phyloP scores from a whole-genome alignment of 37 sponge, comb jelly and placozoan species.

The Axinella damicornis region DNA sequence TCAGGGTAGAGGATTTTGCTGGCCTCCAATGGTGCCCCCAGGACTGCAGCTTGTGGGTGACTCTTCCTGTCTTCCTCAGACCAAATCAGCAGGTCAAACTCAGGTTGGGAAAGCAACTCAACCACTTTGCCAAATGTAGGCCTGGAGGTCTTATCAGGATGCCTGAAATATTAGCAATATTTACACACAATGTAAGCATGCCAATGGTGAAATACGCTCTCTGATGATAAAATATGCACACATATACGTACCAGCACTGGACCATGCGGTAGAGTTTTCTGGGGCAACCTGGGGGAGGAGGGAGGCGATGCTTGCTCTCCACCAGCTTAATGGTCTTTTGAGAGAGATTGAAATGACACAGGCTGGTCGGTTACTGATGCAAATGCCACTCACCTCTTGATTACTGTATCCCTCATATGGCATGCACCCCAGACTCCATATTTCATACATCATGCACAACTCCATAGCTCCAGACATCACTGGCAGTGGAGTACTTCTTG shows the following conservation, averaged over 20 bases:
- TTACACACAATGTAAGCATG: too few species aligned
- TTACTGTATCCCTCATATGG: slow-evolving; percentile 38
- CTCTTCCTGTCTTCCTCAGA: background rate
- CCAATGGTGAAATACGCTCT: too few species aligned
- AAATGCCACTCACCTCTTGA: background rate
- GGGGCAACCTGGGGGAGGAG: too few species aligned
- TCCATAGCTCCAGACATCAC: slow-evolving; percentile 76
- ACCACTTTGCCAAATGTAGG: background rate
- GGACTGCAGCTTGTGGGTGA: background rate
- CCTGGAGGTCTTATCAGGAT: too few species aligned
- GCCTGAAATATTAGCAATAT: too few species aligned
- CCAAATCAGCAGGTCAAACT: background rate
- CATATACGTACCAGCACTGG: too few species aligned
- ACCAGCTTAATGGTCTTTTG: slow-evolving; percentile 23
- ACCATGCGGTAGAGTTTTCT: too few species aligned
- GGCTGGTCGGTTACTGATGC: too few species aligned
- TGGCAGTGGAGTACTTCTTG: slow-evolving; percentile 57
- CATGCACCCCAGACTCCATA: slow-evolving; percentile 60
- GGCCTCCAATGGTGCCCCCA: slow-evolving; percentile 64
- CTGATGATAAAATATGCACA: too few species aligned
- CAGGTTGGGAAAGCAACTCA: background rate
- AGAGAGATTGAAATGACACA: too few species aligned
- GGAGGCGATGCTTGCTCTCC: slow-evolving; percentile 13
- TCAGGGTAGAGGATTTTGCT: slow-evolving; percentile 50
- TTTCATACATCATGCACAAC: slow-evolving; percentile 72